phyloP scores from a whole-genome alignment of 92 coral and sea anemone genomes.

The Metridium senile region DNA sequence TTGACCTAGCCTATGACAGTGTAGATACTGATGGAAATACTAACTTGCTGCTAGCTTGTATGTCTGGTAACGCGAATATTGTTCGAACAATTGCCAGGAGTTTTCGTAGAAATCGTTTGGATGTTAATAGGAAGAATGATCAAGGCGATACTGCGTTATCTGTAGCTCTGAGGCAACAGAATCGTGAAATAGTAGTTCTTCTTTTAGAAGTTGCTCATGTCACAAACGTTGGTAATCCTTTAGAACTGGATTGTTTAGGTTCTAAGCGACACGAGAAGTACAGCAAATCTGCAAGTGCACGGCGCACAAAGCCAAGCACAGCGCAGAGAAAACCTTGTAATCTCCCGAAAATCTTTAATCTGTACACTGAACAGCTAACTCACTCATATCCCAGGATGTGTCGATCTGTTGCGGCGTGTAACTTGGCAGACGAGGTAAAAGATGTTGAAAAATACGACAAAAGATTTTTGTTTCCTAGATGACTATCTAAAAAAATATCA shows the following conservation, averaged over 20 bases:
- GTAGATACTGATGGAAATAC: conserved; percentile 80
- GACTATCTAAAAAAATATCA: background rate
- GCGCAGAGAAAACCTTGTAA: conserved; percentile 55
- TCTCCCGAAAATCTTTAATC: conserved; percentile 74
- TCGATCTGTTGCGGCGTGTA: conserved; percentile 24
- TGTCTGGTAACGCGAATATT: conserved; percentile 85
- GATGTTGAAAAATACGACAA: background rate
- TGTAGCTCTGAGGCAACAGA: conserved; percentile 51
- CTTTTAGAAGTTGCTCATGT: conserved; percentile 74
- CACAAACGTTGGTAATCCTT: conserved; percentile 11
- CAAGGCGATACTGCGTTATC: conserved; percentile 75
- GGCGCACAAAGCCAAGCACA: conserved; percentile 21
- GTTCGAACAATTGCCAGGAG: conserved; percentile 66
- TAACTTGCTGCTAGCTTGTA: conserved; percentile 85
- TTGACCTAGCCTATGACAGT: conserved; percentile 68
- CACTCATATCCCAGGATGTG: conserved; percentile 66
- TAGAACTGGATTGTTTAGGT: conserved; percentile 5
- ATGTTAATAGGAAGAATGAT: conserved; percentile 69
- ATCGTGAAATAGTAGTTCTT: conserved; percentile 65
- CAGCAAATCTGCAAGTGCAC: conserved; percentile 17
- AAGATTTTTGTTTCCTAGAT: background rate
- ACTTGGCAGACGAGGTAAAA: background rate
- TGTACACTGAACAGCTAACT: conserved; percentile 87
- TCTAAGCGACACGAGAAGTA: conserved; percentile 5
- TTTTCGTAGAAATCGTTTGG: conserved; percentile 71